Base-by-base conservation (phyloP, 1,140 invertebrate species). In the Dufourea novaeangliae region DNA sequence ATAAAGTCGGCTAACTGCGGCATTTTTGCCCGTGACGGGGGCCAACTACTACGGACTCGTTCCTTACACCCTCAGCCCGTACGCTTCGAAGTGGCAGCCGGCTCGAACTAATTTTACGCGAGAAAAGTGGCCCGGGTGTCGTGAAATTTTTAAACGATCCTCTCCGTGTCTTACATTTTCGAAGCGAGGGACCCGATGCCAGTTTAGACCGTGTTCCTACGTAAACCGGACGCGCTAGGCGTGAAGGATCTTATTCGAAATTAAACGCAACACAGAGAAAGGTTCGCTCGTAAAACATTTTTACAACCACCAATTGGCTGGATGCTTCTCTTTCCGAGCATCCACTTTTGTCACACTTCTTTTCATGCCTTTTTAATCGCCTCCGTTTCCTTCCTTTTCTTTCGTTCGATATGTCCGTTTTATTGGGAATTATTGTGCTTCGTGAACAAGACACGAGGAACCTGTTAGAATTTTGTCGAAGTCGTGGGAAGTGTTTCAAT, bases 1-100 rank as follows among this genome's bases (percentile, higher is more conserved):
- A 86, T 86, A 81, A 84, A 86, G 77, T 84, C 57, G 37, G 54
- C 59, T 76, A 86, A 84, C 72, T 83, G 54, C 54, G 67, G n/a
- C 56, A 70, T 70, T 76, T 61, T 76, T 70, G 54, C 32, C n/a
- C n/a, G 41, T 25, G 4, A 32, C n/a, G 56, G 70, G 66, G 54
- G 20, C 72, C 72, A 74, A 67, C 63, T 74, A 44, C 25, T 8
- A 44, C 10, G 6, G 50, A 41, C 62, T 56, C 27, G 39, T 63
- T 37, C 25, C 52, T n/a, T n/a, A n/a, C n/a, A n/a, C n/a, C n/a
- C n/a, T 5, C 25, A 7, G 25, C 50, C 6, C 22, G 11, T 25
- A 34, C 27, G n/a, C 22, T 56, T 44, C 7, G 22, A 34, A 56
- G n/a, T 41, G 22, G 14, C 17, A 25, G 34, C n/a, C 29, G 14